Evolutionary conservation across 2,888 invertebrate species (phyloP), one percentile per base, ranked within the genome.

Genomic region (Tenthredo amoena): DNA sequence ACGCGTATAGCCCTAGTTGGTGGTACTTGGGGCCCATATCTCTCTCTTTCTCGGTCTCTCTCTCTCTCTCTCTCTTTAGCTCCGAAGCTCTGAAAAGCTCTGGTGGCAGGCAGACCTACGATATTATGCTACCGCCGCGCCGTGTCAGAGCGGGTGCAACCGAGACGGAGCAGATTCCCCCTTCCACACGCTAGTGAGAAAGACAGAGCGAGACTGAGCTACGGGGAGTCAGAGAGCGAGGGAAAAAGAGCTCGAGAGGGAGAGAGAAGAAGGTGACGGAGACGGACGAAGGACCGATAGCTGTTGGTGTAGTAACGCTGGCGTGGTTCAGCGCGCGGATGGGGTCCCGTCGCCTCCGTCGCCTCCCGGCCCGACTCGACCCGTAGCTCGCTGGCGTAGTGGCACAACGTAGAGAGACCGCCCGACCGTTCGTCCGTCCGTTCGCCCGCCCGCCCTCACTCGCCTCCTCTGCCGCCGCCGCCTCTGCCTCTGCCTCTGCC

Each of bases 281-380:
- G 86, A 82, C 79, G 85, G 84, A 77, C 85, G 85, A 85, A 86
- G 77, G 86, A 87, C 83, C 84, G 77, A 87, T 86, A 87, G 88
- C 88, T 87, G 90, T 88, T 89, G 90, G 90, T 89, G 90, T 89
- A 89, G 90, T 89, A 90, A 90, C 90, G 90, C 62, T 88, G 87
- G 86, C 83, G 86, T 87, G 87, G 85, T 87, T 81, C 81, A 62
- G 83, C 43, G 83, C 83, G 68, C 83, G 68, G 83, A 68, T 68
- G 50, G 83, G 65, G 86, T 85, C 84, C 81, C 85, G 85, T 82
- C 77, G 62, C 83, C 82, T 76, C 83, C 68, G 85, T 85, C 55
- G 81, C 81, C 81, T 91, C 91, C 90, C 90, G 90, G 90, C 89
- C 88, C 89, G 74, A 40, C 72, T 72, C 84, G 55, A 72, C 62